Conservation (phyloP, 2,113 vertebrate species). For the Regulus satrapa region DNA sequence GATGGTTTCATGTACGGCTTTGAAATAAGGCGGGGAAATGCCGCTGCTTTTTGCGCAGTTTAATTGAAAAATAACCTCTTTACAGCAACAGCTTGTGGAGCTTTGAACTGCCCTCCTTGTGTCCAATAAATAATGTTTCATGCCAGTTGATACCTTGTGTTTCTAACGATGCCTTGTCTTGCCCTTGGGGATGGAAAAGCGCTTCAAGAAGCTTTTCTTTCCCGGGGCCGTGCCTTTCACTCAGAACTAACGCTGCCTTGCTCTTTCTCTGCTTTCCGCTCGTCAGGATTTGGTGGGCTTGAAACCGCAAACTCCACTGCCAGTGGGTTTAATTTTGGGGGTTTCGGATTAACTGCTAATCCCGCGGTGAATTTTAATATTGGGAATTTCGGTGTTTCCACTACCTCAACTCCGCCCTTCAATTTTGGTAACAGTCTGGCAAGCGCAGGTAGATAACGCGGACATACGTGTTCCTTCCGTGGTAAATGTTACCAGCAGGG, state of each 20-base stretch:
- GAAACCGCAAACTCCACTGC: slow-evolving; percentile 88
- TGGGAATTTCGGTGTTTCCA: slow-evolving; percentile 91
- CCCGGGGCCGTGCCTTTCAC: not conserved
- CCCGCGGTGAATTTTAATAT: slow-evolving; percentile 95
- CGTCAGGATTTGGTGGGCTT: slow-evolving; percentile 97
- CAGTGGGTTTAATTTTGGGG: slow-evolving; percentile 99
- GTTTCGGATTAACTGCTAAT: slow-evolving; percentile 94
- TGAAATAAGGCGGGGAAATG: not conserved
- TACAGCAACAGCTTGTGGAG: not conserved
- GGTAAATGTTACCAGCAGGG: slow-evolving; percentile 56
- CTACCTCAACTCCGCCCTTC: slow-evolving; percentile 89
- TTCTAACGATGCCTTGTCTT: not conserved
- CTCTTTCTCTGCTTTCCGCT: slow-evolving; percentile 74
- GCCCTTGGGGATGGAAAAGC: not conserved
- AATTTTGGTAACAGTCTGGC: slow-evolving; percentile 98
- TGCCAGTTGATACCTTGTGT: not conserved
- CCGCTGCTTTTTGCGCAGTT: not conserved
- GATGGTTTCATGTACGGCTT: not conserved
- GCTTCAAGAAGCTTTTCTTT: not conserved
- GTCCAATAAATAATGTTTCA: not conserved
- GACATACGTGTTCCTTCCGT: slow-evolving; percentile 39
- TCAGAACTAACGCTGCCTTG: slow-evolving; percentile 72
- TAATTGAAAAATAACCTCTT: not conserved
- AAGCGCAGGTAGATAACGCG: slow-evolving; percentile 89
- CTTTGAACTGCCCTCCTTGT: not conserved